Percentiles rank a stretch among this genome's conserved stretches.
These are phyloP conservation scores for Rousettus leschenaultii DNA, from an alignment of 2,113 vertebrate species.

Conservation along the genomic window DNA sequence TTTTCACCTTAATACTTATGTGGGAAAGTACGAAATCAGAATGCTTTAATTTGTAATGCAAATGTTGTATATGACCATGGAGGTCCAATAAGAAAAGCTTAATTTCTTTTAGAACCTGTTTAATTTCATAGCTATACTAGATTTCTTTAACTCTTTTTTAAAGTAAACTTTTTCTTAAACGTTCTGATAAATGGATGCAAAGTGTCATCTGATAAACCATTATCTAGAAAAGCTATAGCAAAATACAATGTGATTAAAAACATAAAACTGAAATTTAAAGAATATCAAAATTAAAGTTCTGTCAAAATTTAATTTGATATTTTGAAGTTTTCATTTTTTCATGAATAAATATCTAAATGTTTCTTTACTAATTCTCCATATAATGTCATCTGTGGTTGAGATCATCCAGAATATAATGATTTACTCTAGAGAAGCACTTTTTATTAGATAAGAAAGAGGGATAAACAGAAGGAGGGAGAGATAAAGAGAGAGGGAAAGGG, in stretches of 20 bases:
- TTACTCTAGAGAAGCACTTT: not conserved
- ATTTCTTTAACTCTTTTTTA: not conserved
- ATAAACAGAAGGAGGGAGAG: rapidly evolving
- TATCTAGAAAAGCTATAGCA: not conserved
- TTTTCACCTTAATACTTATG: not conserved
- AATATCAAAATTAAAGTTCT: not conserved
- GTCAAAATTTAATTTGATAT: not conserved
- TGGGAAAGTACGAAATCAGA: not conserved
- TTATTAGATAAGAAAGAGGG: not conserved
- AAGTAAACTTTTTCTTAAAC: not conserved
- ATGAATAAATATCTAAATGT: not conserved
- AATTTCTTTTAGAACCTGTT: not conserved
- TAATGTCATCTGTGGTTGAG: not conserved
- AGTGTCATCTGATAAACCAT: not conserved
- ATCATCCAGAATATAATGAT: not conserved
- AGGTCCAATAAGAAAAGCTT: not conserved
- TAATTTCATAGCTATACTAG: not conserved
- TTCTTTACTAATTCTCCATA: not conserved
- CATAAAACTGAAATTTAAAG: not conserved
- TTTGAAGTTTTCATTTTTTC: not conserved
- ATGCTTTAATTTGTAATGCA: not conserved
- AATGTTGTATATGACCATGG: not conserved
- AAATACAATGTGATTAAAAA: not conserved
- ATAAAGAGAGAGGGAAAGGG: no score
- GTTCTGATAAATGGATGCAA: not conserved